These are phyloP conservation scores for Ganaspis sp. DNA, from an alignment of 1,140 invertebrate species.

Conservation along the genomic window DNA sequence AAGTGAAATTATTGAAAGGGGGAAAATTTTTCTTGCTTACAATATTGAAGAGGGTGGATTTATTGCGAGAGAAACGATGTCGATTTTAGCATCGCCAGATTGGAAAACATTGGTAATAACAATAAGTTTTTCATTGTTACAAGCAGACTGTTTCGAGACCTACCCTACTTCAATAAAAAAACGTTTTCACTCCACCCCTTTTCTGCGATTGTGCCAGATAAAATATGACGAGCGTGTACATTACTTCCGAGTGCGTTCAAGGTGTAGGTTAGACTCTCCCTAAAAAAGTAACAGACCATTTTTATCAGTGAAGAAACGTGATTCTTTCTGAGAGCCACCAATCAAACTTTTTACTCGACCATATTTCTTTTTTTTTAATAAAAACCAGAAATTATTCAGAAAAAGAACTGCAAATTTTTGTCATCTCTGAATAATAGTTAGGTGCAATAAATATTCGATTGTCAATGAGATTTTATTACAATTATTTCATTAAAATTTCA, in stretches of 20 bases:
- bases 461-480: too few species aligned
- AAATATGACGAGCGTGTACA: constrained; percentile 3
- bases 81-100: background rate
- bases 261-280: background rate
- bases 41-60: background rate
- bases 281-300: background rate
- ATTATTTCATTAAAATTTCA: too few species aligned
- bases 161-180: constrained; percentile 20
- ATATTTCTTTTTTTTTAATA: too few species aligned
- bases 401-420: too few species aligned
- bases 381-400: too few species aligned
- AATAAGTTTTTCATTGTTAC: constrained; percentile 3
- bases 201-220: background rate
- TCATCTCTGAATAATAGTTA: too few species aligned
- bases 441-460: too few species aligned
- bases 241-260: background rate
- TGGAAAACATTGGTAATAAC: constrained; percentile 1
- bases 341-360: too few species aligned
- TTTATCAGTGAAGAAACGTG: background rate
- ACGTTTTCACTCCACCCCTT: background rate
- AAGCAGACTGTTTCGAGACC: background rate
- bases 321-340: background rate
- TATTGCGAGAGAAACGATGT: background rate
- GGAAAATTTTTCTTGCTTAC: background rate
- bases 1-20: background rate